Percentiles rank a stretch among this genome's conserved stretches.
Conservation (phyloP, 1,140 invertebrate genomes). For the Octopus sinensis region DNA sequence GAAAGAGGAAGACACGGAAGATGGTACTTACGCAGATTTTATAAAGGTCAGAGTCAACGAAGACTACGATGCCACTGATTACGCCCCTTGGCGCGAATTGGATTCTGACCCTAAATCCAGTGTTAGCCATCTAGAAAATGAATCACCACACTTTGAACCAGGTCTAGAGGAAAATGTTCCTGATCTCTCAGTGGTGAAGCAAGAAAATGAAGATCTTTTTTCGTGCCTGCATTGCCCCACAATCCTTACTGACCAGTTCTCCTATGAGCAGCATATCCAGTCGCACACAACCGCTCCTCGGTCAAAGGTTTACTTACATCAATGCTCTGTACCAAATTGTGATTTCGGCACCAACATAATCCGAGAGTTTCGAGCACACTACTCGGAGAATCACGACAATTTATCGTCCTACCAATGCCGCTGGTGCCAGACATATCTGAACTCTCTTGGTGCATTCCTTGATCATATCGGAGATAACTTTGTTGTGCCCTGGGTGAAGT, state of each 20-base stretch:
- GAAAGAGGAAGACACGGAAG: not conserved
- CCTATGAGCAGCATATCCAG: not conserved
- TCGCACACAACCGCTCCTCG: not conserved
- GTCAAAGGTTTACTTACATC: not conserved
- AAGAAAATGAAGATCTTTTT: not conserved
- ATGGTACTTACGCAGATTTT: not conserved
- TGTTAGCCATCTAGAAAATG: not conserved
- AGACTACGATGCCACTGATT: too few relatives aligned
- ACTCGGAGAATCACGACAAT: not conserved
- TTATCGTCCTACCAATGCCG: not conserved
- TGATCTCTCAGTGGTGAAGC: not conserved
- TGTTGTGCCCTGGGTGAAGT: slow-evolving; percentile 4
- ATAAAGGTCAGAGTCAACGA: not conserved
- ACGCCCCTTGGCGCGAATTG: too few relatives aligned
- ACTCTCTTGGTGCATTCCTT: not conserved
- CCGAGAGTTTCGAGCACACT: not conserved
- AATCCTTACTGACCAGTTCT: not conserved
- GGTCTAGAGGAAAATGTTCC: not conserved
- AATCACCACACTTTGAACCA: not conserved
- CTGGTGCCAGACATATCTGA: not conserved
- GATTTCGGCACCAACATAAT: not conserved
- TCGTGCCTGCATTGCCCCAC: not conserved
- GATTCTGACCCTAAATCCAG: too few relatives aligned
- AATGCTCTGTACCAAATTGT: not conserved
- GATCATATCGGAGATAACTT: not conserved